Base-by-base conservation (phyloP, 92 coral and sea anemone genomes). In the Heteractis magnifica region DNA sequence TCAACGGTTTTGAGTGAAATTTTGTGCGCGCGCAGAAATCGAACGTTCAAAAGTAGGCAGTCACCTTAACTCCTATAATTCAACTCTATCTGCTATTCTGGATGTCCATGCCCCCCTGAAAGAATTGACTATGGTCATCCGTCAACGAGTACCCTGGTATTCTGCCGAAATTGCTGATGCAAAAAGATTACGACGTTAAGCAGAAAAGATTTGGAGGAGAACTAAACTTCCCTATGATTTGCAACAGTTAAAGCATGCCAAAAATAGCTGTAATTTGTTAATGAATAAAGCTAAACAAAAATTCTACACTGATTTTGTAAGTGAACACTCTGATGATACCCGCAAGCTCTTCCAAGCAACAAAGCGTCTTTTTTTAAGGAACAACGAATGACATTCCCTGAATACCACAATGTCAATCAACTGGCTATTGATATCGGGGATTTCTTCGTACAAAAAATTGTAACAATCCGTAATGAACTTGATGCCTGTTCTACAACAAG, bases 51-150 rank as follows among this genome's bases (percentile, higher is more conserved):
- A n/a, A n/a, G n/a, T n/a, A n/a, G n/a, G n/a, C n/a, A n/a, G n/a
- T n/a, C n/a, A n/a, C n/a, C n/a, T n/a, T n/a, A n/a, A n/a, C n/a
- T n/a, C n/a, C n/a, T 13, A 58, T 80, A 78, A 78, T 34, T 78
- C 81, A 12, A 20, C 48, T 55, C 81, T 78, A 16, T 68, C 81
- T 78, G 60, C 65, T 78, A 55, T 78, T 44, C 65, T 78, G 44
- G 77, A 41, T n/a, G 56, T 65, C 18, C 51, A 21, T 15, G 74
- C 71, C 26, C 71, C 81, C 44, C 21, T 65, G 65, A 78, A 65
- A 50, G 65, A 78, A 78, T 15, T 52, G 68, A 53, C 81, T 48
- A 6, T 51, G 49, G n/a, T 56, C 50, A 56, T 79, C 71, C 34
- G 14, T 79, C 82, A 23, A 2, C 48, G 51, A 44, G 72, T 65